These are phyloP conservation scores for Planococcus citri DNA, from an alignment of 1,140 invertebrate genomes.

Conservation along the genomic window DNA sequence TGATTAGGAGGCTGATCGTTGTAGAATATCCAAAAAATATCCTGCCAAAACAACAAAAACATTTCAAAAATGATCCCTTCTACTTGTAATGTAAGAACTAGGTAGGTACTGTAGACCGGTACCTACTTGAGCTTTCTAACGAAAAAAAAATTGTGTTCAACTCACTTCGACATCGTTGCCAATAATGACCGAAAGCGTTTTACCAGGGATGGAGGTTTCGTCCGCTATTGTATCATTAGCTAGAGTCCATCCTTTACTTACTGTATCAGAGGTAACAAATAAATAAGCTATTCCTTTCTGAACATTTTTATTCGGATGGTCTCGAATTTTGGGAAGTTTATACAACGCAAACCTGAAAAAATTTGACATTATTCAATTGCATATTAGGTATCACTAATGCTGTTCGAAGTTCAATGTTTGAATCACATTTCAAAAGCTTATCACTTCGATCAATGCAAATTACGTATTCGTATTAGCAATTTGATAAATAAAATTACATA, in stretches of 20 bases:
- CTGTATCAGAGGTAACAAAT: constrained; percentile 51
- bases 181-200: constrained; percentile 51
- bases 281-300: constrained; percentile 54
- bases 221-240: constrained; percentile 53
- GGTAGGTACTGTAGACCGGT: constrained; percentile 21
- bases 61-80: not conserved
- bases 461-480: not conserved
- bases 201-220: constrained; percentile 54
- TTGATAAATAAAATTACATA: constrained; percentile 16
- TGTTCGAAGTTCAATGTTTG: too few relatives aligned
- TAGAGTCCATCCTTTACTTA: constrained; percentile 48
- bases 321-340: constrained; percentile 58
- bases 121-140: too few relatives aligned
- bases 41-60: not conserved
- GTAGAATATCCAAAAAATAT: constrained; percentile 52
- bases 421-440: too few relatives aligned
- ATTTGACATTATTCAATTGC: too few relatives aligned
- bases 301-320: constrained; percentile 41
- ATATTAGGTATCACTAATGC: too few relatives aligned
- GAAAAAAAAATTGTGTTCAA: constrained; percentile 23
- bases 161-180: constrained; percentile 26
- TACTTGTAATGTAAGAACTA: not conserved
- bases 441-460: not conserved
- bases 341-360: constrained; percentile 63
- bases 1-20: constrained; percentile 66